Evolutionary conservation across 2,797 vertebrate genomes (phyloP).

Genomic region (Anabas testudineus): DNA sequence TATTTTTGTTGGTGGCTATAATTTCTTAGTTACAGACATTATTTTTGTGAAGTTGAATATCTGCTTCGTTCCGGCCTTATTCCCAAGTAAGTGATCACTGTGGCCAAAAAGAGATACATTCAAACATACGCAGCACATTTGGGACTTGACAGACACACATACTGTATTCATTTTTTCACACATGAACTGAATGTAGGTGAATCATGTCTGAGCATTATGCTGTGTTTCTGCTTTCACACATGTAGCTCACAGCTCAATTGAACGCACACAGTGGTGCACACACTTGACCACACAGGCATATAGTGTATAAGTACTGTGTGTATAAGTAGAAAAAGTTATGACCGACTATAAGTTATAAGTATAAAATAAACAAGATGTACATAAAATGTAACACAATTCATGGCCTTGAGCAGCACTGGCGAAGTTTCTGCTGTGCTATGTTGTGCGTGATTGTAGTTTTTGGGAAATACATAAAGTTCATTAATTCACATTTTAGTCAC

Average conservation of each 20-base stretch:
- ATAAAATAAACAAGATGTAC: background rate
- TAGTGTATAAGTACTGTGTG: background rate
- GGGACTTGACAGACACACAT: constrained; percentile 2
- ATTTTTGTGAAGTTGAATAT: constrained; percentile 6
- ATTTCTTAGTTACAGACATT: background rate
- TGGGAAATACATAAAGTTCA: background rate
- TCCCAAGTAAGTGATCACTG: constrained; percentile 45
- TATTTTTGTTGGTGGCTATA: constrained; percentile 2
- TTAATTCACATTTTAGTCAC: background rate
- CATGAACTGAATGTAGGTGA: no score
- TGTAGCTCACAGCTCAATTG: no score
- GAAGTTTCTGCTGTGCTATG: background rate
- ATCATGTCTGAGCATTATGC: no score
- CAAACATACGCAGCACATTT: constrained; percentile 8
- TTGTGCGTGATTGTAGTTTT: background rate
- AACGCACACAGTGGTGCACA: background rate
- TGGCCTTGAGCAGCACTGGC: background rate
- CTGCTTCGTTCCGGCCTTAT: constrained; percentile 1
- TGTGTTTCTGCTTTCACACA: background rate
- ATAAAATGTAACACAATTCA: background rate
- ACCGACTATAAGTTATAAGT: background rate
- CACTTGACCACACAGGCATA: no score
- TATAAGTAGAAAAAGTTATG: background rate
- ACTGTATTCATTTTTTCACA: background rate
- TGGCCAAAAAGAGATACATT: constrained; percentile 34